phyloP scores from a whole-genome alignment of 2,888 invertebrate genomes.

The Pseudoips prasinana region DNA sequence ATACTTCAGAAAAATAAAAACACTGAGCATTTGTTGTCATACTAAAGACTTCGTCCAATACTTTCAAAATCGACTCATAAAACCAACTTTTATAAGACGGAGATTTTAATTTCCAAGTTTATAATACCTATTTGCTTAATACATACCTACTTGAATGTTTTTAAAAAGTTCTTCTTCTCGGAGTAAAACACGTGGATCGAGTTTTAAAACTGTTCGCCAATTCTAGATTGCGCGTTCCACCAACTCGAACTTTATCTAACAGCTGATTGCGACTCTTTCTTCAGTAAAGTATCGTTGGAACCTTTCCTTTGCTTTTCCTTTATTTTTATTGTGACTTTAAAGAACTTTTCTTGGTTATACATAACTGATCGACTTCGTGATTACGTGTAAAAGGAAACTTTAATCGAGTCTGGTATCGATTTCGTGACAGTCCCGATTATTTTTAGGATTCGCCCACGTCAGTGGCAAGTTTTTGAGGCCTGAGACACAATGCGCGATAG shows the following conservation, averaged over 20 bases:
- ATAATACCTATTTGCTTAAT: constrained; percentile 35
- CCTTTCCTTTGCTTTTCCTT: constrained; percentile 45
- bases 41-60: no score
- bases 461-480: no score
- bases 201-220: constrained; percentile 64
- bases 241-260: constrained; percentile 67
- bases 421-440: no score
- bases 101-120: constrained; percentile 22
- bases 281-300: constrained; percentile 58
- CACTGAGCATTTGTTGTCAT: no score
- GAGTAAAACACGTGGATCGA: constrained; percentile 54
- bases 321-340: constrained; percentile 25
- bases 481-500: no score
- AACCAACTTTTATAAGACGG: no score
- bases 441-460: no score
- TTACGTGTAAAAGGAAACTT: no score
- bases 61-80: no score
- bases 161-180: constrained; percentile 38
- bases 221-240: constrained; percentile 60
- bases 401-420: no score
- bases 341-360: constrained; percentile 22
- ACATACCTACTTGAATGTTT: constrained; percentile 39
- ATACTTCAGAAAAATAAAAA: no score
- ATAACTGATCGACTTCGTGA: constrained; percentile 22
- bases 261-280: constrained; percentile 68